Evolutionary conservation across 2,888 invertebrate genomes (phyloP), one percentile per base, ranked within the genome.

Genomic region (Cheilosia grossa): DNA sequence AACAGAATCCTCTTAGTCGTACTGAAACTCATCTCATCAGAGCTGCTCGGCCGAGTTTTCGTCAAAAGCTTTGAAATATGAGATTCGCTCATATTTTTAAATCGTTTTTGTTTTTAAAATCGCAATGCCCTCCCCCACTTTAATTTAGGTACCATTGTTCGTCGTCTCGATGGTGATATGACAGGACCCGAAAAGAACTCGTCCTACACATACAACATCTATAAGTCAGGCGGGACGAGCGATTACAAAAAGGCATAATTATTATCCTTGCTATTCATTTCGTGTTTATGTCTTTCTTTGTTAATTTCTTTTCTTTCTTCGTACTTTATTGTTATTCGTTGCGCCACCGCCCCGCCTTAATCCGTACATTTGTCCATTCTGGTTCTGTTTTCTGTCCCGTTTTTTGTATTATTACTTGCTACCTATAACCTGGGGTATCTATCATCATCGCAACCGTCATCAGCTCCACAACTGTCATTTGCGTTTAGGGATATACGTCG

Each of bases 361-460:
- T 19, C 17, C 10, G 17, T 47, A 47, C 2, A 49, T 37, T 37
- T 70, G 47, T 59, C 51, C 67, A 47, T 24, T 67, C 37, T 54
- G 27, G 15, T 54, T n/a, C 27, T 78, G 53, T 10, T 10, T 33
- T n/a, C 4, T 19, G 5, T 40, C 40, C 33, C 61, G 53, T 47
- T 49, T 59, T 58, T 21, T 17, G 70, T 77, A 27, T 72, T 77
- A 75, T 85, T 85, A 85, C 81, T 85, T 77, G 70, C 66, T 85
- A 81, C 81, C 81, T 85, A 85, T 85, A 85, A 75, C 81, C 72
- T 81, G 80, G 66, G 81, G 75, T 81, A 85, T 81, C 75, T 85
- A 81, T 80, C 83, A 85, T 81, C 83, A 74, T 69, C 59, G 33
- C 58, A 75, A 70, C 80, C 53, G 15, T 44, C 44, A 17, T 47